These are phyloP conservation scores for Lepidocyrtinus sp. DNA, from an alignment of 2,888 invertebrate genomes.

Conservation along the genomic window DNA sequence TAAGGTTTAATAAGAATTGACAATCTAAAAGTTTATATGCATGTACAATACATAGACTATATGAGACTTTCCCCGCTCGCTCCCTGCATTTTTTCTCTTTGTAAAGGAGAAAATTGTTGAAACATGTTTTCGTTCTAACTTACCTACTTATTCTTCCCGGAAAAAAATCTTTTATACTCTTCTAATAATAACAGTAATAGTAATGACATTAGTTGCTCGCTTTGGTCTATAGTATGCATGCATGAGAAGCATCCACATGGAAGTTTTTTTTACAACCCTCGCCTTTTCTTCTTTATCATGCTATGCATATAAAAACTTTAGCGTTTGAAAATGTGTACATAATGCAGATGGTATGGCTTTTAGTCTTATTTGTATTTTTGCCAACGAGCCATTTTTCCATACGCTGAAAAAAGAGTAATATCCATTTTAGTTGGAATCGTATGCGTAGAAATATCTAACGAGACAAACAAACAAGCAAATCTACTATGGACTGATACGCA, in stretches of 20 bases:
- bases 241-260: conserved; percentile 3
- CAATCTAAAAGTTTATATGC: background rate
- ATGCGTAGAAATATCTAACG: background rate
- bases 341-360: conserved; percentile 10
- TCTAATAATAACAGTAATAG: conserved; percentile 18
- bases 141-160: background rate
- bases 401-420: background rate
- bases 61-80: conserved; percentile 7
- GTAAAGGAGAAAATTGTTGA: background rate
- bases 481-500: conserved; percentile 9
- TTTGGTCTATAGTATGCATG: conserved; percentile 6
- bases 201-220: conserved; percentile 9
- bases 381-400: too few species aligned
- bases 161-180: background rate
- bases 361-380: background rate
- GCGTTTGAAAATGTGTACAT: background rate
- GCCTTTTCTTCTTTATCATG: conserved; percentile 1
- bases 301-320: background rate
- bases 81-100: conserved; percentile 18
- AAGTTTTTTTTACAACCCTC: background rate
- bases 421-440: background rate
- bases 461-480: background rate
- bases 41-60: conserved; percentile 34
- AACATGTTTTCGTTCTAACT: background rate
- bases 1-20: conserved; percentile 53